Conservation (phyloP, 1,140 invertebrate species). For the Eulimnadia texana region DNA sequence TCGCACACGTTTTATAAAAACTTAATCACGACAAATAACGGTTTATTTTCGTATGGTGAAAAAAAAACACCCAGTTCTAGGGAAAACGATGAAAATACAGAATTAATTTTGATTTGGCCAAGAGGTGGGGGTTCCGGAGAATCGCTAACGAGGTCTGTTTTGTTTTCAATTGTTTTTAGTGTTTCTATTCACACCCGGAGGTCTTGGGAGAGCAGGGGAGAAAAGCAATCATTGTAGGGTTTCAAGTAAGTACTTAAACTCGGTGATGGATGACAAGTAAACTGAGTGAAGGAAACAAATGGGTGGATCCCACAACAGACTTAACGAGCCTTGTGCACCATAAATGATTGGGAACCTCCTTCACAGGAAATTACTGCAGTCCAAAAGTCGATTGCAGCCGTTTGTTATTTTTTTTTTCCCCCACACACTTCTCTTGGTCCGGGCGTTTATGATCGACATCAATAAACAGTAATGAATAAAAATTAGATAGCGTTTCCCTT, state of each 20-base stretch:
- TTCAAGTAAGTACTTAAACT: not conserved
- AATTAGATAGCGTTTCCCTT: not conserved
- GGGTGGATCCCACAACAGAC: not conserved
- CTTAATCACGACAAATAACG: not conserved
- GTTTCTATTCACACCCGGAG: not conserved
- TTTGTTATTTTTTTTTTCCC: no score
- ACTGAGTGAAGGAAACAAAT: not conserved
- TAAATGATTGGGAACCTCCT: not conserved
- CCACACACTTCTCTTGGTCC: no score
- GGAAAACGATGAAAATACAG: no score
- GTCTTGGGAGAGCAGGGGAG: not conserved
- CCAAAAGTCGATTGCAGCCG: no score
- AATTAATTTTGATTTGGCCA: no score
- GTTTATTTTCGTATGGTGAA: no score
- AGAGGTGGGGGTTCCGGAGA: not conserved
- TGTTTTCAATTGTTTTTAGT: not conserved
- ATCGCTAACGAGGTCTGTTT: not conserved
- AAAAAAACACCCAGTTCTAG: no score
- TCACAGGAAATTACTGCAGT: not conserved
- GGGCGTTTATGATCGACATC: not conserved
- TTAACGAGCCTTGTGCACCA: not conserved
- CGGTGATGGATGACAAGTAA: not conserved
- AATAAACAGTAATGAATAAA: not conserved
- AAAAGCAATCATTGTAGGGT: not conserved
- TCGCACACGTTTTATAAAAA: not conserved